phyloP scores from a whole-genome alignment of 2,888 invertebrate genomes.

The Dolichopus griseipennis region DNA sequence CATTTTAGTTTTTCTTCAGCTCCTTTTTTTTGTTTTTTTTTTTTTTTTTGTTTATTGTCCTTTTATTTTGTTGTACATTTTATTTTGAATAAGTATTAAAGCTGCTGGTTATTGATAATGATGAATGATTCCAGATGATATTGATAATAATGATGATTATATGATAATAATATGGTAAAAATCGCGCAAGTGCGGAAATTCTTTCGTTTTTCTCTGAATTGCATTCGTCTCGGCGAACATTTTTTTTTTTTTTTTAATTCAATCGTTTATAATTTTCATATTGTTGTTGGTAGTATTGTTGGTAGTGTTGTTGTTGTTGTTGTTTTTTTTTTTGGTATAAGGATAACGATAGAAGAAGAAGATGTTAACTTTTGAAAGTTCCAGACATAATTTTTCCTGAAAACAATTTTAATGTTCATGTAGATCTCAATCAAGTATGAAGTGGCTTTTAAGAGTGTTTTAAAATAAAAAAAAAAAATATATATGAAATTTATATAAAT shows the following conservation, averaged over 20 bases:
- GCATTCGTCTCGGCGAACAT: background rate
- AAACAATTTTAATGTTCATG: background rate
- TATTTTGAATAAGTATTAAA: background rate
- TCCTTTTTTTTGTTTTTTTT: background rate
- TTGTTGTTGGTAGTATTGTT: background rate
- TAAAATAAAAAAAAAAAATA: background rate
- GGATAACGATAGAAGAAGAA: background rate
- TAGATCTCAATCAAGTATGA: constrained; percentile 6
- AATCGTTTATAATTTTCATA: background rate
- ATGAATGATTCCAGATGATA: background rate
- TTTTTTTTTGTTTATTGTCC: background rate
- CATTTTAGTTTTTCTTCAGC: background rate
- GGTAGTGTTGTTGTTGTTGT: background rate
- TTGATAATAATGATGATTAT: background rate
- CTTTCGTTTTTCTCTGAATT: background rate
- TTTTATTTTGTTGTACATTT: background rate
- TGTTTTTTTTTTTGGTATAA: background rate
- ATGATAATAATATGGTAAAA: background rate
- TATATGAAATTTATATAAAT: background rate
- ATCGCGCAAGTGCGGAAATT: constrained; percentile 6
- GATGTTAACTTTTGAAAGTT: background rate
- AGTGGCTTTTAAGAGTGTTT: background rate
- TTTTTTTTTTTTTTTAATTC: background rate
- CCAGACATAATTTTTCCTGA: constrained; percentile 6
- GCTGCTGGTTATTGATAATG: background rate